phyloP scores from a whole-genome alignment of 1,140 invertebrate species.

The Brachionus rotundiformis region DNA sequence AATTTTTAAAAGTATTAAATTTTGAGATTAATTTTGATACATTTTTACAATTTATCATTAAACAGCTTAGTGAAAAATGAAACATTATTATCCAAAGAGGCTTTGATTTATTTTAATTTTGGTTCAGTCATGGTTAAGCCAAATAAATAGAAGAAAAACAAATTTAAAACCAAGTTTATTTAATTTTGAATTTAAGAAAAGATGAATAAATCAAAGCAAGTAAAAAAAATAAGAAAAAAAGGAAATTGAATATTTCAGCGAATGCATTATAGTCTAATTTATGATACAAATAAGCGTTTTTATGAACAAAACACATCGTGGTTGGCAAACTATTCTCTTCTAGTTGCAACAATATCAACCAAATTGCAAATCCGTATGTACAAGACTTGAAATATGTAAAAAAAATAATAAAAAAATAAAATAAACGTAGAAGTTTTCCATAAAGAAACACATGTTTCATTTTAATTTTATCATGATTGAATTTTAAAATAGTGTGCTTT shows the following conservation, averaged over 20 bases:
- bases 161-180: neutral
- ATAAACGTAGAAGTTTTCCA: slow-evolving; percentile 31
- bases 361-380: slow-evolving; percentile 45
- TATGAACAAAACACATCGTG: slow-evolving; percentile 16
- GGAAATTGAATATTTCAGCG: slow-evolving; percentile 30
- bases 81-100: neutral
- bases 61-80: neutral
- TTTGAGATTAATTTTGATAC: neutral
- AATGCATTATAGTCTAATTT: neutral
- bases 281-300: slow-evolving; percentile 4
- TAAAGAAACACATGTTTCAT: slow-evolving; percentile 36
- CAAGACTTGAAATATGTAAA: neutral
- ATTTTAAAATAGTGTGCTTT: slow-evolving; percentile 25
- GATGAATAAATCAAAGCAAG: neutral
- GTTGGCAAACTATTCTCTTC: neutral
- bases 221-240: neutral
- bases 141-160: neutral
- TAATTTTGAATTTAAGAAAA: neutral
- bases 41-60: neutral
- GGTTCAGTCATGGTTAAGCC: neutral
- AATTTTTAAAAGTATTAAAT: neutral
- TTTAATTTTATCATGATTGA: slow-evolving; percentile 19
- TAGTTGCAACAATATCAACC: slow-evolving; percentile 2
- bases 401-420: slow-evolving; percentile 13
- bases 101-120: neutral